Conservation (phyloP, 1,140 invertebrate genomes). For the Drosophila mayri region DNA sequence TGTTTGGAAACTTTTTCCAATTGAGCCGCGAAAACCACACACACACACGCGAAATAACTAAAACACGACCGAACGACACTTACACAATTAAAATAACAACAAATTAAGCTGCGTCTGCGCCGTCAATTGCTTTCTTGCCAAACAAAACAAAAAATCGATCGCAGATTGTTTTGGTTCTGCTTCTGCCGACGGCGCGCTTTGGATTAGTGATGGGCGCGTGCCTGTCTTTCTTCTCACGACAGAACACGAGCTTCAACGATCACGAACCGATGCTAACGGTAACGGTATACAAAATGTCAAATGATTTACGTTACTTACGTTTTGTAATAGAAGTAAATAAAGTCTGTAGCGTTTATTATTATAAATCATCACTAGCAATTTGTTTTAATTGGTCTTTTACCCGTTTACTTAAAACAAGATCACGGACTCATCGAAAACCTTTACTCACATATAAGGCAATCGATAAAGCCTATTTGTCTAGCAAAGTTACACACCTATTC, state of each 20-base stretch:
- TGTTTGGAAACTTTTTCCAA: constrained; percentile 12
- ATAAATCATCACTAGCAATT: no score
- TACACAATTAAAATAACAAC: constrained; percentile 45
- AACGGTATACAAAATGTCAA: no score
- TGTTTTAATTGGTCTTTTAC: no score
- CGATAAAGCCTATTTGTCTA: neutral
- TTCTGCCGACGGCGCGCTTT: constrained; percentile 29
- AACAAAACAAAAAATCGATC: constrained; percentile 22
- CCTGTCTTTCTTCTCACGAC: neutral
- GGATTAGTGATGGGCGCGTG: constrained; percentile 47
- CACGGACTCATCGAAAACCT: no score
- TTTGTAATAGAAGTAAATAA: no score
- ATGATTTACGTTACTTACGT: no score
- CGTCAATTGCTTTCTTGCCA: constrained; percentile 36
- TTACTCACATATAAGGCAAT: neutral
- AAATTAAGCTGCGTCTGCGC: constrained; percentile 67
- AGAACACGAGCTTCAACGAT: neutral
- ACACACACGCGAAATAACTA: constrained; percentile 25
- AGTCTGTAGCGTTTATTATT: no score
- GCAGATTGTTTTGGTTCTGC: constrained; percentile 20
- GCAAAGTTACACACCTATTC: neutral
- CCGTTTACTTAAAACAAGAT: no score
- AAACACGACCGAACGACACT: constrained; percentile 53
- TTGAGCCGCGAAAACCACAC: constrained; percentile 14
- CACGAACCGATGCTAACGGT: neutral